Evolutionary conservation across 2,888 invertebrate genomes (phyloP), one percentile per base, ranked within the genome.

Genomic region (Unio pictorum): DNA sequence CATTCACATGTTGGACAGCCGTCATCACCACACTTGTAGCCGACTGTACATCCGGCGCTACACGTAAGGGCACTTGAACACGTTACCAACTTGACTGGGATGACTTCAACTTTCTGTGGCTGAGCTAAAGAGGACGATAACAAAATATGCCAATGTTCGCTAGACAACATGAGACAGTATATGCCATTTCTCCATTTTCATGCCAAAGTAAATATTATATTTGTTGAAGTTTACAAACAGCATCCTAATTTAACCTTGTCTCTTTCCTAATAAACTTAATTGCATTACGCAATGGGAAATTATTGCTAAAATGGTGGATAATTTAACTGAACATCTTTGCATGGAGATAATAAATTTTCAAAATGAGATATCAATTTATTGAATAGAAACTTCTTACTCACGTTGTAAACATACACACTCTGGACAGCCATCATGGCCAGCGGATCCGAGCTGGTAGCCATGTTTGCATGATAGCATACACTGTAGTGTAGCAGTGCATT

Each of bases 1-100:
- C 80, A 80, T 55, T 75, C 75, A 62, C 80, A 80, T 3, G 74
- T 76, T 5, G 80, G 80, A 59, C 80, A 80, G 3, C 80, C 80
- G 23, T 78, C 67, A 15, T 66, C 64, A 61, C 74, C 75, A 67
- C 80, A 80, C 58, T 75, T 73, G 59, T 80, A 80, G 0, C 80
- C 80, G 0, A 76, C 76, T 1, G 75, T 70, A 67, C 80, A 80
- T 1, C 80, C 78, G 3, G 71, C 64, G 18, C 66, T 64, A 65
- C 80, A 80, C 1, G 68, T 63, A 6, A 80, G 54, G 4, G 73
- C 72, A 20, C 66, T 61, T 1, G 75, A 55, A 72, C 80, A 80
- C 34, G 69, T 76, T 20, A 80, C 69, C 55, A 74, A 72, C 58
- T 72, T 69, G 6, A 78, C 45, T 45, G 45, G 45, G 45, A 45